phyloP scores from a whole-genome alignment of 2,113 vertebrate genomes.

The Hylia prasina region DNA sequence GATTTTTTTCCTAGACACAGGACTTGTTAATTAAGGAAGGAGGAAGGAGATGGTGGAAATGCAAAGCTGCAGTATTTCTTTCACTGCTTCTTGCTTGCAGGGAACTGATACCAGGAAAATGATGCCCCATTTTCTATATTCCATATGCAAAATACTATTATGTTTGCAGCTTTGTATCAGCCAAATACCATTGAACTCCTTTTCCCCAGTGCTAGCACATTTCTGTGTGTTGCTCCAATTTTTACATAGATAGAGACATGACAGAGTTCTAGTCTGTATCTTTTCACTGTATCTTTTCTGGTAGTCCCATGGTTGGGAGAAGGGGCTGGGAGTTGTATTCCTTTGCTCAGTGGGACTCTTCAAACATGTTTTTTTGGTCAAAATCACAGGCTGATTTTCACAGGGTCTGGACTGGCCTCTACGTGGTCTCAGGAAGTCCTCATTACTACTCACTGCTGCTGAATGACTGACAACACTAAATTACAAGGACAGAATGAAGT shows the following conservation, averaged over 20 bases:
- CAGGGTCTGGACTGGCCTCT: background rate
- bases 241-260: background rate
- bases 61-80: background rate
- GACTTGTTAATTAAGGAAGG: background rate
- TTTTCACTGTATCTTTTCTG: background rate
- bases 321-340: background rate
- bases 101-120: background rate
- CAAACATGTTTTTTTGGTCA: accelerated
- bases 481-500: background rate
- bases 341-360: background rate
- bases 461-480: background rate
- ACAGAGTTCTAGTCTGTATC: too few relatives aligned
- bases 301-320: background rate
- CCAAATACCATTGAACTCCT: background rate
- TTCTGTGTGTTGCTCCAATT: background rate
- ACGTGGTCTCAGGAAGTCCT: background rate
- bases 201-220: background rate
- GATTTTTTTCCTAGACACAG: background rate
- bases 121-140: background rate
- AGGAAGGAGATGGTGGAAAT: background rate
- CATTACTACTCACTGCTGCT: background rate
- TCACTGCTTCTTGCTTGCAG: background rate
- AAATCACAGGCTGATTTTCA: background rate
- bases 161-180: background rate
- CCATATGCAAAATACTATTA: background rate